Conservation (phyloP, 2,113 vertebrate species). For the Bubo scandiacus region DNA sequence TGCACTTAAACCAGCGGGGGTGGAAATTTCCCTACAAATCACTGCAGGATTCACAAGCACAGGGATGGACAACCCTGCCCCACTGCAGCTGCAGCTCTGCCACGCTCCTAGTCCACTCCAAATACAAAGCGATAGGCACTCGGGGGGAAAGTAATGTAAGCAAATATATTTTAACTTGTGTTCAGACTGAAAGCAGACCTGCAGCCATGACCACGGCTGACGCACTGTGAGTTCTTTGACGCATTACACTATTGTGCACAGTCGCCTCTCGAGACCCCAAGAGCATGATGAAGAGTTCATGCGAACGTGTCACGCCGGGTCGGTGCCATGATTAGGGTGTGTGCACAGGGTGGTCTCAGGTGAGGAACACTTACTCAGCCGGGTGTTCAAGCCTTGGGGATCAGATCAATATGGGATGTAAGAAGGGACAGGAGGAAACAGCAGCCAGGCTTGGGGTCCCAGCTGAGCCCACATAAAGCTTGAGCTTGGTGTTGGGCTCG, state of each 20-base stretch:
- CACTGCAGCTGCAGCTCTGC: not conserved
- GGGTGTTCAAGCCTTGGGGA: not conserved
- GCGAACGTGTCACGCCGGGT: no score
- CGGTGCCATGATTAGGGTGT: accelerated
- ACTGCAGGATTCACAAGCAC: not conserved
- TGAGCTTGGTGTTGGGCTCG: not conserved
- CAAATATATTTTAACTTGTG: not conserved
- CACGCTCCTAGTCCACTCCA: accelerated
- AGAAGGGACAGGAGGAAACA: not conserved
- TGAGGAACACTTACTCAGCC: not conserved
- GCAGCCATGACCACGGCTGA: not conserved
- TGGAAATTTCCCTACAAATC: not conserved
- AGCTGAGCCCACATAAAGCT: not conserved
- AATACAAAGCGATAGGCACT: not conserved
- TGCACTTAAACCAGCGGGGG: accelerated
- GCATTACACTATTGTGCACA: accelerated
- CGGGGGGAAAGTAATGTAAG: accelerated
- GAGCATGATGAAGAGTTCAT: not conserved
- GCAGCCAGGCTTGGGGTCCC: not conserved
- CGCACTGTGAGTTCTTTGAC: not conserved
- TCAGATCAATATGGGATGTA: not conserved
- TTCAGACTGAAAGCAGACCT: not conserved
- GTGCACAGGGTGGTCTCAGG: not conserved
- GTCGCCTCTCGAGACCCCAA: not conserved
- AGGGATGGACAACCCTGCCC: not conserved